These are phyloP conservation scores for Himalopsyche japonica DNA, from an alignment of 2,888 invertebrate species.

Conservation along the genomic window DNA sequence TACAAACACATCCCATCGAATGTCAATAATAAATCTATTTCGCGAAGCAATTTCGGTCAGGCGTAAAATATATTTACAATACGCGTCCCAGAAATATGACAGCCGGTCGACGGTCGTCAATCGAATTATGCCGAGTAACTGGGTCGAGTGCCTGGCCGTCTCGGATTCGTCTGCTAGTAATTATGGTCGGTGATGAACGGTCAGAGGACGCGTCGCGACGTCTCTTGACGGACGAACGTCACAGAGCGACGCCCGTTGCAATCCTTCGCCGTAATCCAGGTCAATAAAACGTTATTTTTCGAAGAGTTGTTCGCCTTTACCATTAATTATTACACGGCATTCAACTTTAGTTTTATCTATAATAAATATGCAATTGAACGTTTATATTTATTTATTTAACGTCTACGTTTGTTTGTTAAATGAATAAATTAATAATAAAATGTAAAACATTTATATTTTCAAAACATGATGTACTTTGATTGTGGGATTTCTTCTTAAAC, in stretches of 20 bases:
- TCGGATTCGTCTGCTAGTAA: neutral
- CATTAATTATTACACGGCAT: too few species aligned
- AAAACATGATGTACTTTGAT: too few species aligned
- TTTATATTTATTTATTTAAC: too few species aligned
- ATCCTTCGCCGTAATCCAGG: neutral
- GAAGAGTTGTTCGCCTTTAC: too few species aligned
- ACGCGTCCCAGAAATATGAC: neutral
- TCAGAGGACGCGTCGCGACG: neutral
- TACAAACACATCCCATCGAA: neutral
- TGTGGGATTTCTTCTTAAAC: too few species aligned
- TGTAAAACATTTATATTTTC: too few species aligned
- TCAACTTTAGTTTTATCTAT: too few species aligned
- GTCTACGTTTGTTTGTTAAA: too few species aligned
- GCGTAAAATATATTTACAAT: neutral
- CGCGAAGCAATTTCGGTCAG: neutral
- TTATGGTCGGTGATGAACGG: neutral
- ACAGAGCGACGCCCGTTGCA: neutral
- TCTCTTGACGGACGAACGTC: neutral
- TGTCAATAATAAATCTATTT: neutral
- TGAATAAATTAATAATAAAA: too few species aligned
- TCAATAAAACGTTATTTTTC: neutral
- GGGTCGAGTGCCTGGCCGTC: neutral
- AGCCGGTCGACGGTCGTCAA: neutral
- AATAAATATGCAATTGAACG: too few species aligned
- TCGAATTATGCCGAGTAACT: neutral